Conservation (phyloP, 2,113 vertebrate genomes). For the Ctenodactylus gundi region DNA sequence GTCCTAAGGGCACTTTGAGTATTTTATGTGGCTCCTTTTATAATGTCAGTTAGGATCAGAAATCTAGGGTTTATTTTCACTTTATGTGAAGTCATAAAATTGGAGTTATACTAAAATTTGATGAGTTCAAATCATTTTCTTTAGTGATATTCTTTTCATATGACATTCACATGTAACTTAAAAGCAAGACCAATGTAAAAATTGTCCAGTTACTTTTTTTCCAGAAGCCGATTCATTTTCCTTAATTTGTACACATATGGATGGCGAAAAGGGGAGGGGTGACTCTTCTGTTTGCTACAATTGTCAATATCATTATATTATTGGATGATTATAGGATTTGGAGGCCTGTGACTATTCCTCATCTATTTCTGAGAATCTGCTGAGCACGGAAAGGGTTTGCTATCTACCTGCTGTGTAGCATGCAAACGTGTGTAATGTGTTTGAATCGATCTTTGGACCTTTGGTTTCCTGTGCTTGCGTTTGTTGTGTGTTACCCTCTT, state of each 20-base stretch:
- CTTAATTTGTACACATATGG: background rate
- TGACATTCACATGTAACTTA: background rate
- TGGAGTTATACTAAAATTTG: background rate
- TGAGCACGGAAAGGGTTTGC: slow-evolving; percentile 83
- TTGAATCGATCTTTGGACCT: background rate
- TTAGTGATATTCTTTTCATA: background rate
- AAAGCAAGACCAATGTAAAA: background rate
- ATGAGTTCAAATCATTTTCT: background rate
- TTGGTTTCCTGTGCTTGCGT: slow-evolving; percentile 65
- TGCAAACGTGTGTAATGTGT: slow-evolving; percentile 75
- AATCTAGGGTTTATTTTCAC: background rate
- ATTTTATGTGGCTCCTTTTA: slow-evolving; percentile 6
- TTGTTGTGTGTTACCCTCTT: slow-evolving; percentile 52
- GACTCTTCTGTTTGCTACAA: slow-evolving; percentile 11
- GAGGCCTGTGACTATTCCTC: slow-evolving; percentile 78
- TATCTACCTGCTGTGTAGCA: slow-evolving; percentile 76
- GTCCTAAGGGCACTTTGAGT: slow-evolving; percentile 16
- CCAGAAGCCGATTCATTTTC: background rate
- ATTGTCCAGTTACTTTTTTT: background rate
- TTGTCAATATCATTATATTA: slow-evolving; percentile 73
- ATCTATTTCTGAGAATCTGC: slow-evolving; percentile 78
- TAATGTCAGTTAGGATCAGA: background rate
- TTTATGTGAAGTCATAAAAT: background rate
- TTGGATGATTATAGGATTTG: slow-evolving; percentile 86
- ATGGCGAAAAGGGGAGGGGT: background rate